Base-by-base conservation (phyloP, 64 coral and sea anemone genomes). In the Montipora sp. region DNA sequence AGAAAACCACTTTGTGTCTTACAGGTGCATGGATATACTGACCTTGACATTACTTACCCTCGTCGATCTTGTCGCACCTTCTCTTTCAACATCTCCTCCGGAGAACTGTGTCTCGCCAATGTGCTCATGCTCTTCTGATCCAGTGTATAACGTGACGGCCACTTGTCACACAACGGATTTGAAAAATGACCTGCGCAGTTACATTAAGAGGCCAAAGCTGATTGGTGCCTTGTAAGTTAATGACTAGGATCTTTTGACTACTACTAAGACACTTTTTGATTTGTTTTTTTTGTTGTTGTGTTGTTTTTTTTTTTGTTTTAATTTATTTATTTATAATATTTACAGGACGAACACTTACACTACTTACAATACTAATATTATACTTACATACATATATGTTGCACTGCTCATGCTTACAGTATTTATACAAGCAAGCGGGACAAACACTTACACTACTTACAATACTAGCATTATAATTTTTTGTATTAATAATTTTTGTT, bases 151-250 rank as follows among this genome's bases (percentile, higher is more conserved):
- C 65, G 19, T 48, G 36, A 84, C 60, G 43, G 59, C 60, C 15
- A 83, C 36, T 84, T 84, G 82, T 70, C 60, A 70, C 65, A 72
- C 82, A 48, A 70, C 47, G 5, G 63, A 84, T 49, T 9, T 84
- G 47, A 70, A 22, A 22, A 48, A 69, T 19, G 61, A 84, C 82
- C 65, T 84, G 65, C 5, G 6, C 7, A 3, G 16, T 71, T 84
- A 21, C 82, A 71, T 71, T 48, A 84, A 21, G 45, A 71, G 67
- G 7, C 61, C 82, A 70, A 22, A 11, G 45, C 16, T 70, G 16
- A 69, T 65, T 5, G 15, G 11, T 43, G 82, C 82, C 21, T 48
- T 84, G 82, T 84, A 84, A 70, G 82, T 84, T 21, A 59, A 12
- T 12, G 9, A 60, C 3, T 58, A 2, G 8, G 0, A 19, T 48